Percentiles rank a stretch among this genome's conserved stretches.
phyloP scores from a whole-genome alignment of 2,113 vertebrate species.

The Shinisaurus crocodilurus region DNA sequence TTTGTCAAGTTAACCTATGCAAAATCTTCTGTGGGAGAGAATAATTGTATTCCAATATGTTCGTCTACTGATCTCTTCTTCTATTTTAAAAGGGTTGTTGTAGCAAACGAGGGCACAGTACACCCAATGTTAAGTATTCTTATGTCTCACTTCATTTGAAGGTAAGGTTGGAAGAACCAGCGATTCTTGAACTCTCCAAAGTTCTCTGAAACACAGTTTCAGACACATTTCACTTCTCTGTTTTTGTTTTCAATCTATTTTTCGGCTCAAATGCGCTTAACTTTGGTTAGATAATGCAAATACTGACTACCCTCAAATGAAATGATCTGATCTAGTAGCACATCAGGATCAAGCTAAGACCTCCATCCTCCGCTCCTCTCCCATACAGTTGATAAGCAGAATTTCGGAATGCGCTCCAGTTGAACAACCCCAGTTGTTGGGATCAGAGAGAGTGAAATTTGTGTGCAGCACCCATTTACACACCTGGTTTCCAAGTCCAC shows the following conservation, averaged over 20 bases:
- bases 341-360: background rate
- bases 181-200: no score
- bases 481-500: background rate
- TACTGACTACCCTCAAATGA: background rate
- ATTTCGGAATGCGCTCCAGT: background rate
- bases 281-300: background rate
- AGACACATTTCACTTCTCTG: no score
- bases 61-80: background rate
- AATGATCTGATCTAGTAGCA: background rate
- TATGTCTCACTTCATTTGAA: background rate
- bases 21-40: conserved; percentile 35
- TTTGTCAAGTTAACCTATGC: conserved; percentile 47
- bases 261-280: background rate
- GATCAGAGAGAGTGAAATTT: background rate
- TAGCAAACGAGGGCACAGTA: fast-evolving
- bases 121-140: background rate
- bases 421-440: background rate
- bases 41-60: background rate
- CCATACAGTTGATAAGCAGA: background rate
- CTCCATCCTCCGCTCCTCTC: background rate
- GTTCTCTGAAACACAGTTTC: no score
- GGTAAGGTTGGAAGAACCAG: background rate
- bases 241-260: no score
- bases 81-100: background rate
- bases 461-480: background rate